Conservation (phyloP, 2,888 invertebrate species). For the Diogma glabrata region DNA sequence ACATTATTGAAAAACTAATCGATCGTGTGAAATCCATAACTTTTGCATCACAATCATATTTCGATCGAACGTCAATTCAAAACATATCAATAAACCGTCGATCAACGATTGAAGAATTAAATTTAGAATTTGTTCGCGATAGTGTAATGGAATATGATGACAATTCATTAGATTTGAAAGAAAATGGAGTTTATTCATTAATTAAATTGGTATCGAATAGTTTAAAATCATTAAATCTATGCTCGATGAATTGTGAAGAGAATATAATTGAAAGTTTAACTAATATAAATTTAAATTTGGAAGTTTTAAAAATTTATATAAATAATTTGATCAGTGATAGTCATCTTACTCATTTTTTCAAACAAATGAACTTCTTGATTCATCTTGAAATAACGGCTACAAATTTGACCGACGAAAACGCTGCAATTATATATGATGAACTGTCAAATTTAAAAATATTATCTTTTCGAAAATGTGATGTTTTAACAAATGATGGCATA, state of each 20-base stretch:
- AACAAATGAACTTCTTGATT: neutral
- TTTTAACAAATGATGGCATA: neutral
- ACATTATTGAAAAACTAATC: neutral
- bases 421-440: constrained; percentile 2
- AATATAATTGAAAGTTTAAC: neutral
- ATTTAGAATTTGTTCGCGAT: neutral
- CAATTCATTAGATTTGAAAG: no score
- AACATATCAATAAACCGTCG: neutral
- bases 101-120: constrained; percentile 1
- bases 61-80: neutral
- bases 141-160: no score
- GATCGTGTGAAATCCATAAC: neutral
- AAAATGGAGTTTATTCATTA: neutral
- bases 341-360: neutral
- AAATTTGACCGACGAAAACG: neutral
- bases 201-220: neutral
- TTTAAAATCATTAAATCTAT: neutral
- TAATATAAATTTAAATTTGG: neutral
- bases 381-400: neutral
- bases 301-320: neutral
- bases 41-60: neutral
- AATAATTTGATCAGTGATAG: neutral
- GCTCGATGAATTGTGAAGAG: neutral
- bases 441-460: neutral
- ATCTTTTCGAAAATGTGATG: neutral